phyloP scores from a whole-genome alignment of 2,888 invertebrate species.

The Caenorhabditis doughertyi region DNA sequence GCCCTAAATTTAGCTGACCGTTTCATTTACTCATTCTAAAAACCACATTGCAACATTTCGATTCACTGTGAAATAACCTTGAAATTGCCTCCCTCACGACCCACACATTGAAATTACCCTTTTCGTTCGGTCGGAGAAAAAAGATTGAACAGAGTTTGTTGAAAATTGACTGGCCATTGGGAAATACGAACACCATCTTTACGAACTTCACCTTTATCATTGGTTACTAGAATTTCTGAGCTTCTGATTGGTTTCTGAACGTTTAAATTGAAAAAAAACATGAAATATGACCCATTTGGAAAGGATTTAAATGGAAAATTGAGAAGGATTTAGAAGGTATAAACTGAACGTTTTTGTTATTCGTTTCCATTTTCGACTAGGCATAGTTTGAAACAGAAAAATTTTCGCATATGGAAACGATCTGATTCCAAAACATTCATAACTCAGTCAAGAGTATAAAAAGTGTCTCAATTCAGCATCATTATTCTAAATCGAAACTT shows the following conservation, averaged over 20 bases:
- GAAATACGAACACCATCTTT: too few species aligned
- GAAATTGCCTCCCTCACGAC: background rate
- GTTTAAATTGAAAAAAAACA: too few species aligned
- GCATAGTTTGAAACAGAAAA: too few species aligned
- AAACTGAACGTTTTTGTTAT: conserved; percentile 4
- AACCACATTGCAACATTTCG: conserved; percentile 13
- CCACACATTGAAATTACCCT: conserved; percentile 8
- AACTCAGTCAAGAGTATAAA: background rate
- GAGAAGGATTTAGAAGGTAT: conserved; percentile 2
- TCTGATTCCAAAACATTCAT: background rate
- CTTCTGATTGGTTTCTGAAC: too few species aligned
- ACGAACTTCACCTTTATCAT: too few species aligned
- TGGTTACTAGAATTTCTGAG: too few species aligned
- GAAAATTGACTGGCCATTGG: too few species aligned
- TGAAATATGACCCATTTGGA: background rate
- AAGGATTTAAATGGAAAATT: background rate
- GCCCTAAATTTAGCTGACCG: too few species aligned
- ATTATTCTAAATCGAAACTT: conserved; percentile 2
- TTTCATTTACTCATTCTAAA: background rate
- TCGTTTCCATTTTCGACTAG: background rate
- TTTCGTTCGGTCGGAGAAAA: background rate
- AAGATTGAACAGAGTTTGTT: background rate
- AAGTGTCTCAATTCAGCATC: background rate
- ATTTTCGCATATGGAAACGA: too few species aligned
- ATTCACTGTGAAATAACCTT: conserved; percentile 21